phyloP scores from a whole-genome alignment of 2,797 vertebrate species.

The Loriculus beryllinus region DNA sequence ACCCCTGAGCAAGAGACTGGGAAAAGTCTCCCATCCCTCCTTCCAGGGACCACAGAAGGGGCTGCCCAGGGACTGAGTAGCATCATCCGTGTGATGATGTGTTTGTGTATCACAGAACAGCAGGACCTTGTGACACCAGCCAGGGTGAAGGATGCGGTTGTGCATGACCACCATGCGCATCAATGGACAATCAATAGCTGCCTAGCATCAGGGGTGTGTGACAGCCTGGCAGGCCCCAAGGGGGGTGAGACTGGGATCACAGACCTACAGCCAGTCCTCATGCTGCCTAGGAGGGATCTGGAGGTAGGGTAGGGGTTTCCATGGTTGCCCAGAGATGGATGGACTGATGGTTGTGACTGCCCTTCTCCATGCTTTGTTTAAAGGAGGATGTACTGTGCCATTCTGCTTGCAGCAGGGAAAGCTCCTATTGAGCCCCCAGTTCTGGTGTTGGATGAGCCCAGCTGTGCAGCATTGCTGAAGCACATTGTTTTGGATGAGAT shows the following conservation, averaged over 20 bases:
- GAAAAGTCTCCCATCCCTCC: neutral
- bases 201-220: neutral
- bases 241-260: neutral
- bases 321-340: neutral
- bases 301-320: neutral
- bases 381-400: accelerated
- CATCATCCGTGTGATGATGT: neutral
- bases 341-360: neutral
- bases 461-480: neutral
- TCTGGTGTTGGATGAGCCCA: neutral
- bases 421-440: neutral
- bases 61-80: neutral
- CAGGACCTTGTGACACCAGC: neutral
- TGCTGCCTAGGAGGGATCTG: neutral
- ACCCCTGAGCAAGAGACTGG: neutral
- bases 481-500: neutral
- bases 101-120: neutral
- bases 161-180: neutral
- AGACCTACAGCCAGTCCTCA: neutral
- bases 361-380: neutral
- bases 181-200: neutral
- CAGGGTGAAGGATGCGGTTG: neutral
- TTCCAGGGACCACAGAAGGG: neutral
- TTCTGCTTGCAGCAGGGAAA: neutral
- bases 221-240: neutral